Evolutionary conservation across 1,140 invertebrate species (phyloP), one percentile per base, ranked within the genome.

Genomic region (Leptinotarsa texana): DNA sequence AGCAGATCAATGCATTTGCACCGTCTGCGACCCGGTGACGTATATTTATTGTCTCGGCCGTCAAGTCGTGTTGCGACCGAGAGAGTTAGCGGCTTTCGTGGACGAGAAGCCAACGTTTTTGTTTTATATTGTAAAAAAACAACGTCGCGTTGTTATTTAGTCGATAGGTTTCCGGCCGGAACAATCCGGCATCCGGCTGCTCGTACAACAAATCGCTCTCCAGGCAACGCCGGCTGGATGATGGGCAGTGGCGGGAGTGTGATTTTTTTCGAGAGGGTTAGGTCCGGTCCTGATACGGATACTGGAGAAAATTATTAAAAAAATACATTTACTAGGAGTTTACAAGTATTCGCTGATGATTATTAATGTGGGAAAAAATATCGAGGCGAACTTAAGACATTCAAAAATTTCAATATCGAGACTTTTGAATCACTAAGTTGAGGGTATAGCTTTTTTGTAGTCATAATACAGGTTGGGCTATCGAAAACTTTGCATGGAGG

Each of bases 121-220:
- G 51, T 57, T 17, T 17, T 13, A 57, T 17, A 57, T 13, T 57
- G 63, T 24, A 27, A 11, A 24, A n/a, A 27, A 27, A 65, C n/a
- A 27, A n/a, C n/a, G 22, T 15, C 13, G n/a, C 63, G 13, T 51
- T 49, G 68, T 49, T 69, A 49, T 69, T 69, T 69, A 69, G 68
- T 49, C 68, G 42, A 49, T 69, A 24, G 68, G 68, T 24, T 69
- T 69, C 68, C 68, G 68, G 68, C 68, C 68, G 68, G 68, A 69
- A 69, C 68, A 47, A 24, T 69, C 48, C 48, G 68, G 68, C 68
- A 49, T 69, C 68, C 68, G 65, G 18, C 65, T 33, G 68, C 18
- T 33, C 47, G 42, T 21, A 21, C 68, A 21, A 69, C 68, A 49
- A 69, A 69, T 69, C 22, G 68, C 48, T 69, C 68, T 69, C 68